phyloP scores from a whole-genome alignment of 2,888 invertebrate species.

The Mythimna ferrago region DNA sequence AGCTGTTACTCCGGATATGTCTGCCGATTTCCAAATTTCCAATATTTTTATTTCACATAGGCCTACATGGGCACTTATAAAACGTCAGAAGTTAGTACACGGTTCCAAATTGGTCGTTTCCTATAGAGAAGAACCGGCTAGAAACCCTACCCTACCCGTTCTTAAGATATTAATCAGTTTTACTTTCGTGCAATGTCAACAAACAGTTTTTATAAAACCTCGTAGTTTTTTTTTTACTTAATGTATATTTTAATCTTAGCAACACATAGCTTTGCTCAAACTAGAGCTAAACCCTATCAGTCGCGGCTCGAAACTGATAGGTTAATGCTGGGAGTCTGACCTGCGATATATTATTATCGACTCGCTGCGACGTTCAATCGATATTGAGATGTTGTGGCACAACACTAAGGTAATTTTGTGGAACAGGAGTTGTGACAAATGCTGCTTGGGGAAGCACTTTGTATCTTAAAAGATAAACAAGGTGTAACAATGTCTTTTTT shows the following conservation, averaged over 20 bases:
- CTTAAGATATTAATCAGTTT: too few species aligned
- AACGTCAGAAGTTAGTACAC: too few species aligned
- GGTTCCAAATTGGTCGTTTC: too few species aligned
- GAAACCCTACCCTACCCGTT: too few species aligned
- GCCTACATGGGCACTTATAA: too few species aligned
- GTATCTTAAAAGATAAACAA: slow-evolving; percentile 42
- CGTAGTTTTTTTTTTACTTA: too few species aligned
- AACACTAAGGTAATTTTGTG: slow-evolving; percentile 41
- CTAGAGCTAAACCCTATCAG: slow-evolving; percentile 6
- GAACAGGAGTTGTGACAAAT: slow-evolving; percentile 53
- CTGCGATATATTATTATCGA: slow-evolving; percentile 69
- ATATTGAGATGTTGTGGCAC: slow-evolving; percentile 57
- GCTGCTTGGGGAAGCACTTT: slow-evolving; percentile 27
- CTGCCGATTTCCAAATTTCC: too few species aligned
- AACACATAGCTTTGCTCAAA: slow-evolving; percentile 29
- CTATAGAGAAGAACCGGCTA: too few species aligned
- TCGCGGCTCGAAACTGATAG: slow-evolving; percentile 64
- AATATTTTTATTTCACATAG: too few species aligned
- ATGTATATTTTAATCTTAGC: slow-evolving; percentile 2
- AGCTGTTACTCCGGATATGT: too few species aligned
- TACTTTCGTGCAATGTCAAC: too few species aligned
- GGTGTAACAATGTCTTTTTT: slow-evolving; percentile 12
- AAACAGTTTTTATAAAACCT: too few species aligned
- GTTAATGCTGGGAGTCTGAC: slow-evolving; percentile 69
- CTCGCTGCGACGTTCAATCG: slow-evolving; percentile 59